Conservation (phyloP, 2,888 invertebrate species). For the Cataglyphis livida region DNA sequence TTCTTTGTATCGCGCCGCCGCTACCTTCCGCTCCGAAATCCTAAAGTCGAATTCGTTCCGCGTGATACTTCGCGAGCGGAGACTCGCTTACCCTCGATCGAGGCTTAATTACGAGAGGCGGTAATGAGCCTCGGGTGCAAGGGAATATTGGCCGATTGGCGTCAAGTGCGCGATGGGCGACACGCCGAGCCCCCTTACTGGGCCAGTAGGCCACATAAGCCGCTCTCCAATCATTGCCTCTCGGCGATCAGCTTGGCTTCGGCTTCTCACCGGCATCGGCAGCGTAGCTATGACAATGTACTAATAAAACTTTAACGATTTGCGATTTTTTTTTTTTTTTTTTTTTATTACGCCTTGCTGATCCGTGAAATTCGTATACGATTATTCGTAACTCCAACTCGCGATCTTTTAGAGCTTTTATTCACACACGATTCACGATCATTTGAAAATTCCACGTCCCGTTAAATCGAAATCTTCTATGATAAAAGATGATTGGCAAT, state of each 20-base stretch:
- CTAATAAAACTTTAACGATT: not conserved
- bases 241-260: slow-evolving; percentile 39
- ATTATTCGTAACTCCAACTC: not conserved
- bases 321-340: not conserved
- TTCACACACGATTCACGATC: not conserved
- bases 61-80: slow-evolving; percentile 19
- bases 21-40: slow-evolving; percentile 19
- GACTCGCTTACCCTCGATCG: not conserved
- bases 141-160: slow-evolving; percentile 30
- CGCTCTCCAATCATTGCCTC: slow-evolving; percentile 50
- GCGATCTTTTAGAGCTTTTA: not conserved
- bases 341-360: not conserved
- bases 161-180: slow-evolving; percentile 23
- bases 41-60: slow-evolving; percentile 16
- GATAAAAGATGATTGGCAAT: not conserved
- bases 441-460: not conserved
- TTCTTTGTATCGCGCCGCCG: slow-evolving; percentile 21
- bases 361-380: not conserved
- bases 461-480: not conserved
- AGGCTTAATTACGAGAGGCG: slow-evolving; percentile 28
- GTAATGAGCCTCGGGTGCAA: slow-evolving; percentile 27
- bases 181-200: slow-evolving; percentile 23
- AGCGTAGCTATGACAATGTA: slow-evolving; percentile 34
- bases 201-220: slow-evolving; percentile 54
- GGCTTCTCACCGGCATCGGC: slow-evolving; percentile 24